A percentile compares a stretch with the other conserved stretches of the same genome.
These are phyloP conservation scores for Pseudomyrmex sp. DNA, from an alignment of 1,140 invertebrate species.

Conservation along the genomic window DNA sequence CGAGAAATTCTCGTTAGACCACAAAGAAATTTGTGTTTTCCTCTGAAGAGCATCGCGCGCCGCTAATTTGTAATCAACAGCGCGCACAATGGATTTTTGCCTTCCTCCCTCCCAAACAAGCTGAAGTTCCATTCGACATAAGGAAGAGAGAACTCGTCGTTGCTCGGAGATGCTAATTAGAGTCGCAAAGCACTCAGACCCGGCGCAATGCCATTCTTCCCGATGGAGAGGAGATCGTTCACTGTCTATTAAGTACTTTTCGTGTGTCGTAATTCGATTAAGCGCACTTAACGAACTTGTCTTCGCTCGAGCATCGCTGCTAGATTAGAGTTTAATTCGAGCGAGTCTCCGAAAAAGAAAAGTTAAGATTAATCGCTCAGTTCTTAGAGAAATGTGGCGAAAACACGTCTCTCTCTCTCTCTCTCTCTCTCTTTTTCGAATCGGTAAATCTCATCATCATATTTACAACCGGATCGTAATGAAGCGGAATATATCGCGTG, in stretches of 20 bases:
- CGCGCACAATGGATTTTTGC: conserved; percentile 35
- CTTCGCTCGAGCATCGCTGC: conserved; percentile 54
- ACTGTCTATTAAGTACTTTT: conserved; percentile 65
- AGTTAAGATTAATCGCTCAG: conserved; percentile 41
- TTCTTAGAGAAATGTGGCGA: not conserved
- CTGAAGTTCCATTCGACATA: conserved; percentile 19
- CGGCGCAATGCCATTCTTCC: conserved; percentile 60
- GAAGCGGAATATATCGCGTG: not conserved
- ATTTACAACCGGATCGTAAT: conserved; percentile 24
- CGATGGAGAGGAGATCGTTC: conserved; percentile 60
- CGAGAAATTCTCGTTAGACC: not conserved
- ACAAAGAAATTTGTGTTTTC: conserved; percentile 12
- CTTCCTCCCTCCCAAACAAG: not conserved
- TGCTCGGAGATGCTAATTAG: conserved; percentile 63
- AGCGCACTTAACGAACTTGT: conserved; percentile 66
- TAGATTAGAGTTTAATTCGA: conserved; percentile 62
- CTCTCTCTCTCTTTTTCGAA: not conserved
- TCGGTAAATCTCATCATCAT: conserved; percentile 14
- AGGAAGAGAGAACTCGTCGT: conserved; percentile 15
- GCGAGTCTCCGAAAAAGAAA: conserved; percentile 31
- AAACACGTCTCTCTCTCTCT: conserved; percentile 9
- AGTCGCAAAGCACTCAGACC: conserved; percentile 57
- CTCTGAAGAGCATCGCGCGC: conserved; percentile 5
- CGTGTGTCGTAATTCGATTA: conserved; percentile 68
- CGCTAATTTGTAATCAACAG: conserved; percentile 16